These are phyloP conservation scores for Ammodramus savannarum DNA, from an alignment of 2,113 vertebrate species.

Conservation along the genomic window DNA sequence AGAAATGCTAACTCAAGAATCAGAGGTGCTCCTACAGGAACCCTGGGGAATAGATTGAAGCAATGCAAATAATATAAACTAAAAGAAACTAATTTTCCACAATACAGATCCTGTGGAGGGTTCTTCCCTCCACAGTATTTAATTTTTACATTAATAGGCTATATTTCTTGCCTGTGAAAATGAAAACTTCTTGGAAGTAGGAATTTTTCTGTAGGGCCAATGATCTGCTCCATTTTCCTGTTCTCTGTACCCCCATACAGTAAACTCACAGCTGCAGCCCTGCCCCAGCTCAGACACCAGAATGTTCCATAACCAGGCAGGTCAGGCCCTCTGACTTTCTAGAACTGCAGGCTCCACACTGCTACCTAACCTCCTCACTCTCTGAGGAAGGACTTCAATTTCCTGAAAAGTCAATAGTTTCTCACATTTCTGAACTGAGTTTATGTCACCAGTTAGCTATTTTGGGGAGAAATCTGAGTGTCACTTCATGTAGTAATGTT, in stretches of 20 bases:
- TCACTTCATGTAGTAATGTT: background rate
- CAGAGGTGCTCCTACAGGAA: background rate
- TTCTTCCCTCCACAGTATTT: background rate
- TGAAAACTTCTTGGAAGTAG: background rate
- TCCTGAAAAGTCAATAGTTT: background rate
- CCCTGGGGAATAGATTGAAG: background rate
- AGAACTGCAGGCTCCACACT: background rate
- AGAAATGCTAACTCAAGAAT: background rate
- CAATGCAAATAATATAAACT: background rate
- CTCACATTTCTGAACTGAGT: background rate
- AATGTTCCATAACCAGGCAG: background rate
- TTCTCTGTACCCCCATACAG: rapidly evolving
- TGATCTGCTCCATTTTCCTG: background rate
- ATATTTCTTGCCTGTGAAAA: background rate
- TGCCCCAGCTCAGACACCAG: rapidly evolving
- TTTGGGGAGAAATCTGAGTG: background rate
- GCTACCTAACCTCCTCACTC: background rate
- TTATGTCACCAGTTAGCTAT: background rate
- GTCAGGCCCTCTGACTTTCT: background rate
- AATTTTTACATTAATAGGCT: background rate
- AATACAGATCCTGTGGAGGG: background rate
- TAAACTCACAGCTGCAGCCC: background rate
- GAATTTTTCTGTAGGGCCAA: background rate
- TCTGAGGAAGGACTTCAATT: background rate
- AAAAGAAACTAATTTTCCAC: background rate